Evolutionary conservation across 2,888 invertebrate genomes (phyloP).

Genomic region (Aleiodes alternator): DNA sequence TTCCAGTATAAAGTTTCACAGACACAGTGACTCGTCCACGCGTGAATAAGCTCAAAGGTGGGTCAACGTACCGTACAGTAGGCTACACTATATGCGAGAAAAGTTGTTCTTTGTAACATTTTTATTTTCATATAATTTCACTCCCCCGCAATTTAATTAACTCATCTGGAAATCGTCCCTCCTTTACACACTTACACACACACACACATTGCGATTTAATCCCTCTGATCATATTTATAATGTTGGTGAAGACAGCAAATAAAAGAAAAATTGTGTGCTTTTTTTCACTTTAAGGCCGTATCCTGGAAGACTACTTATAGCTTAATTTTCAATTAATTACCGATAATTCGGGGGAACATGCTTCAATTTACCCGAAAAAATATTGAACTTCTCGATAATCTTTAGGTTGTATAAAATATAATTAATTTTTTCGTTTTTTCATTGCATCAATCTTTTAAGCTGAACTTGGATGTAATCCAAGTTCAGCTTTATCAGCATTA

Average conservation of each 20-base stretch:
- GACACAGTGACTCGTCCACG: constrained; percentile 36
- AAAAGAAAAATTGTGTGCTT: constrained; percentile 2
- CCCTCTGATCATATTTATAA: constrained; percentile 36
- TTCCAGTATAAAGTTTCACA: constrained; percentile 24
- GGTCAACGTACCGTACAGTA: constrained; percentile 44
- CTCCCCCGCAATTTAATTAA: constrained; percentile 53
- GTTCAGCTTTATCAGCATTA: too few species aligned
- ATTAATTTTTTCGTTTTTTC: too few species aligned
- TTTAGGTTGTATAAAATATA: too few species aligned
- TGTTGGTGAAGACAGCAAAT: background rate
- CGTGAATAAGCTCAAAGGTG: constrained; percentile 44
- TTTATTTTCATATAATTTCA: constrained; percentile 29
- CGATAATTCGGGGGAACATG: too few species aligned
- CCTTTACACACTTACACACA: constrained; percentile 19
- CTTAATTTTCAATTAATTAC: too few species aligned
- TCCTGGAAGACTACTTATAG: too few species aligned
- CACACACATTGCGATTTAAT: background rate
- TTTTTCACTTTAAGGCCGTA: background rate
- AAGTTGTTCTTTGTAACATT: constrained; percentile 29
- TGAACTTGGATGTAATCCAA: too few species aligned
- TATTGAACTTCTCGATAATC: too few species aligned
- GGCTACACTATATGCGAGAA: constrained; percentile 11
- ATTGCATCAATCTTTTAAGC: too few species aligned
- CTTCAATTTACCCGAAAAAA: too few species aligned
- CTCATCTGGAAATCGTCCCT: constrained; percentile 52